Conservation (phyloP, 2,113 vertebrate species). For the Mystacornis crossleyi region DNA sequence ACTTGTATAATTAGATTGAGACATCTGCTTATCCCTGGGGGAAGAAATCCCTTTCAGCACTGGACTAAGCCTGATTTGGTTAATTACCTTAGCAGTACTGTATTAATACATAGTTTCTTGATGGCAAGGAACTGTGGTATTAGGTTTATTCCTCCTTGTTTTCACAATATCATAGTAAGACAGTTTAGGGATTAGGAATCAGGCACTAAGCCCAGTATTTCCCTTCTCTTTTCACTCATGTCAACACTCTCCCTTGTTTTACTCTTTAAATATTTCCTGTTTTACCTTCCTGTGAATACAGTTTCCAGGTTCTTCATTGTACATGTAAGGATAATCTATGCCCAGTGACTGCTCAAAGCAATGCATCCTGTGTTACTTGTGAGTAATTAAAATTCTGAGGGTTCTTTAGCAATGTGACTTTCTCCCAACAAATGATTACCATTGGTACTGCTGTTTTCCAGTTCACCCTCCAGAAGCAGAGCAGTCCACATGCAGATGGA, state of each 20-base stretch:
- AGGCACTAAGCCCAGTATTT: background rate
- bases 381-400: background rate
- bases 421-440: background rate
- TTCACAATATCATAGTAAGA: background rate
- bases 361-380: background rate
- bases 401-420: background rate
- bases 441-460: background rate
- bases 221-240: background rate
- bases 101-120: constrained; percentile 10
- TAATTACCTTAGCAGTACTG: constrained; percentile 50
- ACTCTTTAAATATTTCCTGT: background rate
- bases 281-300: background rate
- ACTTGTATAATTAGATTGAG: constrained; percentile 56
- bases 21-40: constrained; percentile 46
- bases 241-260: background rate
- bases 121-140: background rate
- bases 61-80: constrained; percentile 33
- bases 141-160: background rate
- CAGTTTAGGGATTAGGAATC: constrained; percentile 15
- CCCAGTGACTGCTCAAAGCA: background rate
- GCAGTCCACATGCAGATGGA: background rate
- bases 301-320: background rate
- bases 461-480: background rate
- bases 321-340: background rate
- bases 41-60: constrained; percentile 50